These are phyloP conservation scores for Enteromius radiatus DNA, from an alignment of 2,797 vertebrate genomes.

Conservation along the genomic window DNA sequence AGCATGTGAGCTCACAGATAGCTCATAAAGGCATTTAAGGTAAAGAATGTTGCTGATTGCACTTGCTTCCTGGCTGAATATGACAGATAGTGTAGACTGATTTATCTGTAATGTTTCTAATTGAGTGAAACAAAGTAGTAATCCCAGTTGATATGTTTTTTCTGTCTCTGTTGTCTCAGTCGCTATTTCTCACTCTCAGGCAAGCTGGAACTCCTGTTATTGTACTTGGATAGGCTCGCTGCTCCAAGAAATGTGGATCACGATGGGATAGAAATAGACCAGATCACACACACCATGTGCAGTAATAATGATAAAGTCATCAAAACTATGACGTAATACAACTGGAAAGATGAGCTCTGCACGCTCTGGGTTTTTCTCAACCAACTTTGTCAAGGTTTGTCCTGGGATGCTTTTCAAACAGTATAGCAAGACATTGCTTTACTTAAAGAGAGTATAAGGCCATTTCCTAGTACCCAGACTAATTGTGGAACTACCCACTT, in stretches of 20 bases:
- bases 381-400: too few species aligned
- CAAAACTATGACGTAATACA: not conserved
- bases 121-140: slow-evolving; percentile 33
- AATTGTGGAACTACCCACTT: too few species aligned
- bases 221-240: slow-evolving; percentile 28
- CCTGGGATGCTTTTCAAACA: not conserved
- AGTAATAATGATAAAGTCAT: not conserved
- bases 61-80: slow-evolving; percentile 2
- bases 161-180: slow-evolving; percentile 8
- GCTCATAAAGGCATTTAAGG: slow-evolving; percentile 24
- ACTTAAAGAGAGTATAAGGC: not conserved
- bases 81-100: slow-evolving; percentile 20
- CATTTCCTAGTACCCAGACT: too few species aligned
- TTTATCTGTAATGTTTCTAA: slow-evolving; percentile 34
- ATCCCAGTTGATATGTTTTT: slow-evolving; percentile 17
- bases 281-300: slow-evolving; percentile 6
- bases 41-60: slow-evolving; percentile 22
- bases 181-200: slow-evolving; percentile 21
- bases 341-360: not conserved
- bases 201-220: slow-evolving; percentile 33
- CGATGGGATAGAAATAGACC: slow-evolving; percentile 11
- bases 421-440: not conserved
- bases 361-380: not conserved
- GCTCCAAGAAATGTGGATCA: slow-evolving; percentile 16
- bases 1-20: not conserved